A percentile compares a stretch with the other conserved stretches of the same genome.
Conservation (phyloP, 2,113 vertebrate genomes). For the Daphoenositta chrysoptera region DNA sequence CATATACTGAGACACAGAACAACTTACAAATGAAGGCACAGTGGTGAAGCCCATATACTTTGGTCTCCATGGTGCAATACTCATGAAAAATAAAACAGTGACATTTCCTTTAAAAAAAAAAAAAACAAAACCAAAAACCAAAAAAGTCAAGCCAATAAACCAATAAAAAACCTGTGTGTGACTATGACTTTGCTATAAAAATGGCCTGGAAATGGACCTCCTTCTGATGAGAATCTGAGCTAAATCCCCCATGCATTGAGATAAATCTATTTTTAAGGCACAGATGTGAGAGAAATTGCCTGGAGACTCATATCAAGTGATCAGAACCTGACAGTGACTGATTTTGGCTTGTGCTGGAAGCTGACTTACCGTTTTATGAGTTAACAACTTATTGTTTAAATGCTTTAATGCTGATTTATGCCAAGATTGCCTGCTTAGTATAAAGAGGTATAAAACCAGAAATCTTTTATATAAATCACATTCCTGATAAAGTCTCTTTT, state of each 20-base stretch:
- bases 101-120: slow-evolving; percentile 9
- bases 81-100: slow-evolving; percentile 58
- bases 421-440: slow-evolving; percentile 11
- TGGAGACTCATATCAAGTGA: slow-evolving; percentile 30
- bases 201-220: slow-evolving; percentile 1
- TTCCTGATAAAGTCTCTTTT: slow-evolving; percentile 34
- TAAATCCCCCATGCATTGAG: neutral
- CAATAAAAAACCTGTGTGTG: slow-evolving; percentile 20
- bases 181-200: slow-evolving; percentile 38
- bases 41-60: neutral
- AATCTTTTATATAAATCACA: slow-evolving; percentile 57
- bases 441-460: slow-evolving; percentile 46
- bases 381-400: slow-evolving; percentile 65
- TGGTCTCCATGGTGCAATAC: slow-evolving; percentile 6
- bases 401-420: slow-evolving; percentile 68
- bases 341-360: slow-evolving; percentile 50
- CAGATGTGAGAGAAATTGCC: slow-evolving; percentile 12
- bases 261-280: slow-evolving; percentile 62
- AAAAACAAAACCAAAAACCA: neutral
- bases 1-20: slow-evolving; percentile 5
- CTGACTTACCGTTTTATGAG: slow-evolving; percentile 50
- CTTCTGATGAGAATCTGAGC: slow-evolving; percentile 1
- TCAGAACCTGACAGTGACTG: slow-evolving; percentile 63
- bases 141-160: neutral
- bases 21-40: slow-evolving; percentile 20